phyloP scores from a whole-genome alignment of 92 coral and sea anemone species.

The Zoanthus sociatus region DNA sequence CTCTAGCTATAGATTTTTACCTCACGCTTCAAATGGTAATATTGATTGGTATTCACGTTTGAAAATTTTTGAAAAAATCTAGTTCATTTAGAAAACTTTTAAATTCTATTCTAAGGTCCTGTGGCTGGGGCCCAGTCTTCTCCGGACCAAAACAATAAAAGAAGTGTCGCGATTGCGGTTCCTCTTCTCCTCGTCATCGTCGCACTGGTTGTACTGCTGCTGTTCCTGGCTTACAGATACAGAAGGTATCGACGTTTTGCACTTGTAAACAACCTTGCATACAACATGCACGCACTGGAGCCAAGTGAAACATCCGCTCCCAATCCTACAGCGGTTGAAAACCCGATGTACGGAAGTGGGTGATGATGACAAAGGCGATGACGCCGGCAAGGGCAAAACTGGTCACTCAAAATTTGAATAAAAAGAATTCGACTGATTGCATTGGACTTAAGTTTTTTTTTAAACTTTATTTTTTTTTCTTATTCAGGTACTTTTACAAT shows the following conservation, averaged over 20 bases:
- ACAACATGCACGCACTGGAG: constrained; percentile 1
- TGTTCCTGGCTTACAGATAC: constrained; percentile 22
- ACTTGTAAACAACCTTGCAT: background rate
- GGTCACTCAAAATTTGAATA: constrained; percentile 12
- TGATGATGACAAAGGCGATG: background rate
- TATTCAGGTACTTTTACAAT: too few relatives aligned
- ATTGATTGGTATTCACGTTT: background rate
- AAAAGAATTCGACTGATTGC: background rate
- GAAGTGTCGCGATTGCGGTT: constrained; percentile 8
- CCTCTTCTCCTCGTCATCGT: constrained; percentile 17
- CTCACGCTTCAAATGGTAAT: background rate
- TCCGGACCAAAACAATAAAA: background rate
- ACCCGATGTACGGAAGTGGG: constrained; percentile 12
- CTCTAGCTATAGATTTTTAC: too few relatives aligned
- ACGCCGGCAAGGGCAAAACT: background rate
- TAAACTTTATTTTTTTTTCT: too few relatives aligned
- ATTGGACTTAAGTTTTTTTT: too few relatives aligned
- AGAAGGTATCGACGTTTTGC: background rate
- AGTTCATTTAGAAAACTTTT: background rate
- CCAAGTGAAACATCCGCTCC: background rate
- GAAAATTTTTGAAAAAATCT: background rate
- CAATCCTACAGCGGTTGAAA: background rate
- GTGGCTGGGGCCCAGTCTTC: background rate
- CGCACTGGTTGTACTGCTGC: background rate
- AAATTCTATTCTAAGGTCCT: background rate